Base-by-base conservation (phyloP, 2,113 vertebrate genomes). In the Tyto alba region DNA sequence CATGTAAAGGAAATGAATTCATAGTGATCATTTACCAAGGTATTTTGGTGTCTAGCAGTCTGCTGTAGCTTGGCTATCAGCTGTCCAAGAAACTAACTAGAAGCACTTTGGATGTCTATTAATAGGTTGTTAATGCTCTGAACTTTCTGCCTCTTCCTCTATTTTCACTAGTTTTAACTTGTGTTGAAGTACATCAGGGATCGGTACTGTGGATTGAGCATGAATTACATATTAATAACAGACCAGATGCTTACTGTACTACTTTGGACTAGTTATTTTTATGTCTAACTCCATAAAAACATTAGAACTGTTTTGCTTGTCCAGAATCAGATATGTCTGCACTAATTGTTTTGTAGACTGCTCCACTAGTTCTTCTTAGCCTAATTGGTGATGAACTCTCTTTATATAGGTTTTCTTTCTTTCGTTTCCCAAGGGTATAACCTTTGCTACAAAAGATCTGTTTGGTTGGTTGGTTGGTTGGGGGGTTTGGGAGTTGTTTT, bases 401-500 rank as follows among this genome's bases (percentile, higher is more conserved):
- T 67, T 57, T 30, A 27, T 18, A 30, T 2, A 30, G 11, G 5
- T 43, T 40, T 34, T 89, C 18, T 62, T 90, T 78, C 63, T 21
- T 74, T 79, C n/a, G n/a, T n/a, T 92, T 67, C 13, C 26, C 6
- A 63, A 53, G 23, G 4, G 12, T 38, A 66, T 17, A 40, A 26
- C 13, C 5, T 88, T 59, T 79, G n/a, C 48, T 71, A 16, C 5
- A 38, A 76, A 88, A 55, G 10, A 32, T 36, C 12, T 69, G 4
- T 1, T 68, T 85, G 2, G 0, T 53, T 76, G 8, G 1, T 53
- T 76, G 8, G 1, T 41, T 67, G 13, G 1, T 72, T 88, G 56
- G 14, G 10, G 12, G 11, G 1, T 26, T 69, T 30, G 38, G 23
- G 4, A 8, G 7, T 27, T 56, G 5, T 10, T 71, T 63, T 72